Conservation (phyloP, 2,888 invertebrate species). For the Lepeophtheirus nordmannii region DNA sequence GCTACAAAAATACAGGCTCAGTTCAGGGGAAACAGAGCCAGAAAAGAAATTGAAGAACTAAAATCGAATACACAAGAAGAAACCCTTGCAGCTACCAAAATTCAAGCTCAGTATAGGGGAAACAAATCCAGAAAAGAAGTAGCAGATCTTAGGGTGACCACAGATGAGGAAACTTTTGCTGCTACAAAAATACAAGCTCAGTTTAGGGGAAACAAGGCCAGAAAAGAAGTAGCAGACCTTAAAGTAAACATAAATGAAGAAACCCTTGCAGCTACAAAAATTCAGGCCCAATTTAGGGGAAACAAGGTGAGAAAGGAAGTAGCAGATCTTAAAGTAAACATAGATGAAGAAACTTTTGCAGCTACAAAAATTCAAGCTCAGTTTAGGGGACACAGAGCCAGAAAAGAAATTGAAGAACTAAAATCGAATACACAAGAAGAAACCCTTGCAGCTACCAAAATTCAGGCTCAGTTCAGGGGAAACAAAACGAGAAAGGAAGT, state of each 20-base stretch:
- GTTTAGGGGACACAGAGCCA: background rate
- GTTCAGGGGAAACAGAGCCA: background rate
- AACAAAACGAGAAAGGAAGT: conserved; percentile 1
- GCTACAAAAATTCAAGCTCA: background rate
- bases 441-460: conserved; percentile 8
- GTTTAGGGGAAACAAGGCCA: background rate
- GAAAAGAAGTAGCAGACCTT: background rate
- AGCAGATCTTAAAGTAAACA: background rate
- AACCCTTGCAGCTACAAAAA: background rate
- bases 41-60: background rate
- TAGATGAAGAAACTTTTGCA: background rate
- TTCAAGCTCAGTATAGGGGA: conserved; percentile 14
- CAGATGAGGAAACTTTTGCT: background rate
- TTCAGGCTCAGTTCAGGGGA: conserved; percentile 10
- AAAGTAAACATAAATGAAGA: background rate
- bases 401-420: background rate
- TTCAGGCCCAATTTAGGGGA: conserved; percentile 11
- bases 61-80: background rate
- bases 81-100: conserved; percentile 5
- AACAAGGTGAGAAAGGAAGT: conserved; percentile 4
- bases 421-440: background rate
- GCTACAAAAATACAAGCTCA: conserved; percentile 15
- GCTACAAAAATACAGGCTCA: conserved; percentile 9
- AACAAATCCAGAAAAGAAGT: background rate
- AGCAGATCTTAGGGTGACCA: background rate